Conservation (phyloP, 2,113 vertebrate species). For the rat (Rattus norvegicus) region GRCr8 NC_086027.1:78738001-78738500, state of each 20-base stretch:
- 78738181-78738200: conserved; percentile 37
- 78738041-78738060: background rate
- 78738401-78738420: background rate
- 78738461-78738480: background rate
- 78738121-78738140: conserved; percentile 11
- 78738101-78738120: background rate
- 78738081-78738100: background rate
- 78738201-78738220: conserved; percentile 36
- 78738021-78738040: background rate
- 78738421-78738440: background rate
- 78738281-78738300: background rate
- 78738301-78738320: conserved; percentile 12
- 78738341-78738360: background rate
- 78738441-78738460: background rate
- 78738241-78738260: conserved; percentile 4
- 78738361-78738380: background rate
- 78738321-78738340: conserved; percentile 30
- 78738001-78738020: background rate
- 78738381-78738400: background rate
- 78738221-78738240: background rate
- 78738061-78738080: background rate
- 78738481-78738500: conserved; percentile 25
- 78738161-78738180: conserved; percentile 28
- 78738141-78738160: conserved; percentile 4
- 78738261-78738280: background rate